phyloP scores from a whole-genome alignment of 2,113 vertebrate species.

The Axis porcinus region DNA sequence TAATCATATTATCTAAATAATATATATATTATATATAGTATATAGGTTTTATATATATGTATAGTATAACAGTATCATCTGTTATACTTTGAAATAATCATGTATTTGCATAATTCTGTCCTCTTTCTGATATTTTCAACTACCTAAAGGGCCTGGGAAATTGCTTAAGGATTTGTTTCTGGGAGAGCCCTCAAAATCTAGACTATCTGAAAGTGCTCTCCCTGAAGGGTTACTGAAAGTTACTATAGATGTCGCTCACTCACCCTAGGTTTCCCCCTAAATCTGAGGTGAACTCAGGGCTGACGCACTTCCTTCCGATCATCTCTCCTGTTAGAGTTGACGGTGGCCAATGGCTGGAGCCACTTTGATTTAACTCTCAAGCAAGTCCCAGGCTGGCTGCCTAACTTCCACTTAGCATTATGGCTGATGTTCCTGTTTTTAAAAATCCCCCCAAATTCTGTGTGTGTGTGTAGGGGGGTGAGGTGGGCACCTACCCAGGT shows the following conservation, averaged over 20 bases:
- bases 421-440: not conserved
- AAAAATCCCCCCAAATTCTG: not conserved
- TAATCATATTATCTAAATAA: not conserved
- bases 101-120: slow-evolving; percentile 23
- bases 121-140: slow-evolving; percentile 12
- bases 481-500: not conserved
- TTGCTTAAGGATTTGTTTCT: slow-evolving; percentile 7
- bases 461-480: no score
- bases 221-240: not conserved
- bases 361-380: not conserved
- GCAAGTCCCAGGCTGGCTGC: not conserved
- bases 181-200: not conserved
- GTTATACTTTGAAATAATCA: slow-evolving; percentile 4
- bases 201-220: not conserved
- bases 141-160: not conserved
- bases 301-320: not conserved
- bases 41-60: not conserved
- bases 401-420: not conserved
- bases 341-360: no score
- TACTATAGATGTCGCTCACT: not conserved
- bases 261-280: not conserved
- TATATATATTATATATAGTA: not conserved
- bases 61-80: not conserved
- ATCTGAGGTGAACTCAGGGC: not conserved
- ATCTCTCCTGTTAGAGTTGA: not conserved